Percentiles rank a stretch among this genome's conserved stretches.
These are phyloP conservation scores for Leguminivora glycinivorella DNA, from an alignment of 1,140 invertebrate genomes.

Conservation along the genomic window DNA sequence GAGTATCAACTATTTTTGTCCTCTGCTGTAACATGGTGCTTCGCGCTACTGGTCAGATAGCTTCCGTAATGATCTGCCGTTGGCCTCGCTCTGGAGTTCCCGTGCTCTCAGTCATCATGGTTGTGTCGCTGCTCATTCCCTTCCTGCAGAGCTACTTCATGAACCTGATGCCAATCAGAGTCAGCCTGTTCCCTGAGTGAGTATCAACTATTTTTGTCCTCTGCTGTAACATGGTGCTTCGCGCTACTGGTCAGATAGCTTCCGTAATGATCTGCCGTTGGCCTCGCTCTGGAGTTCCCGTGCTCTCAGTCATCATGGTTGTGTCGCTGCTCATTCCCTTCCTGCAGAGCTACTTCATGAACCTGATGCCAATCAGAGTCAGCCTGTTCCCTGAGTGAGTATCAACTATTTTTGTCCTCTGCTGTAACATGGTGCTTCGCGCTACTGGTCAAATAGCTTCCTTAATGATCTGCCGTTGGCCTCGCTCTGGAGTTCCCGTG, in stretches of 20 bases:
- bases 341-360: conserved; percentile 71
- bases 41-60: no score
- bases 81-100: conserved; percentile 63
- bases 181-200: conserved; percentile 71
- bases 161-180: conserved; percentile 64
- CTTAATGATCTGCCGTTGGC: conserved; percentile 71
- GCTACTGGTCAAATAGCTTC: no score
- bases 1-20: conserved; percentile 40
- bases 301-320: conserved; percentile 60
- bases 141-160: conserved; percentile 73
- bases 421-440: no score
- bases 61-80: conserved; percentile 67
- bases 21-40: no score
- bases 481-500: conserved; percentile 55
- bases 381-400: conserved; percentile 72
- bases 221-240: no score
- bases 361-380: conserved; percentile 64
- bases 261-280: conserved; percentile 69
- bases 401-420: not conserved
- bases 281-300: conserved; percentile 58
- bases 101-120: conserved; percentile 58
- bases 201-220: conserved; percentile 35
- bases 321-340: conserved; percentile 67
- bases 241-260: no score
- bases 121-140: conserved; percentile 63